These are phyloP conservation scores for Latrodectus elegans DNA, from an alignment of 2,888 invertebrate genomes.

Conservation along the genomic window DNA sequence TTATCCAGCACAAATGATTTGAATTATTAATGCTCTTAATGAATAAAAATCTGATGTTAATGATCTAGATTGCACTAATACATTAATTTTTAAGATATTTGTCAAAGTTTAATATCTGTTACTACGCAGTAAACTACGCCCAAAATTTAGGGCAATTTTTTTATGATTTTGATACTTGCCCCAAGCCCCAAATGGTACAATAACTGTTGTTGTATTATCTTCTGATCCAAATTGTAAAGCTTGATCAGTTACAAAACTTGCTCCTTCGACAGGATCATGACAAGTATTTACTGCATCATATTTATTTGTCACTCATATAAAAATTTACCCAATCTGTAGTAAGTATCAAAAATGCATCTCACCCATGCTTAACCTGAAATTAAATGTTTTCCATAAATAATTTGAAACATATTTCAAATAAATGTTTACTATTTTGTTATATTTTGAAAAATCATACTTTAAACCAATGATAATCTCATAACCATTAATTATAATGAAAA, in stretches of 20 bases:
- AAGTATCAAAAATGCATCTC: conserved; percentile 77
- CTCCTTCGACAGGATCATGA: conserved; percentile 76
- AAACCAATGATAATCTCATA: no score
- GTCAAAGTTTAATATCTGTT: conserved; percentile 61
- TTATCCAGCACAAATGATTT: no score
- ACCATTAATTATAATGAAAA: no score
- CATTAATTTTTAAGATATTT: no score
- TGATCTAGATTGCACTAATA: no score
- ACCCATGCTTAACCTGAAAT: conserved; percentile 76
- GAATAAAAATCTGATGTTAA: no score
- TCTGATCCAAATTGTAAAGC: conserved; percentile 78
- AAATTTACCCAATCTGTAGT: conserved; percentile 77
- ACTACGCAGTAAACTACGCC: conserved; percentile 70
- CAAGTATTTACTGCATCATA: conserved; percentile 76
- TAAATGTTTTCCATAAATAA: conserved; percentile 13
- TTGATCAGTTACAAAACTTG: conserved; percentile 76
- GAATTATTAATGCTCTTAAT: no score
- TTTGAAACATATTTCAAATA: no score
- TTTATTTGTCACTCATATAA: conserved; percentile 77
- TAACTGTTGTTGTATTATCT: conserved; percentile 77
- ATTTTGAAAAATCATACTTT: no score
- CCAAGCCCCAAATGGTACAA: conserved; percentile 78
- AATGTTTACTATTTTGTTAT: no score
- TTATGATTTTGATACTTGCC: conserved; percentile 71
- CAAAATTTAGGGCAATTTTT: conserved; percentile 69